phyloP scores from a whole-genome alignment of 2,888 invertebrate species.

The Sphaerophoria rueppellii region DNA sequence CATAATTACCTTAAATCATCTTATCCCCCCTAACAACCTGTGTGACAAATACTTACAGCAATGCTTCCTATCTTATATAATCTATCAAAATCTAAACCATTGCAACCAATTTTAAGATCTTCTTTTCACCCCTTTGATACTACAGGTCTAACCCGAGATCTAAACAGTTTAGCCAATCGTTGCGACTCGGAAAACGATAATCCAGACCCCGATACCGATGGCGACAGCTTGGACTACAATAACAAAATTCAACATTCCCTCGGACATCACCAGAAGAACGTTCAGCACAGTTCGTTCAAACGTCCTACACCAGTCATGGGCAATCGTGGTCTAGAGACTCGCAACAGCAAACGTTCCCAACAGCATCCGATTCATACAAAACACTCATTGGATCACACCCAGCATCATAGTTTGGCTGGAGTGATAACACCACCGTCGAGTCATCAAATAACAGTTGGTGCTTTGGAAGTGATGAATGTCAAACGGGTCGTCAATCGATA shows the following conservation, averaged over 20 bases:
- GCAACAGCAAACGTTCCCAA: conserved; percentile 85
- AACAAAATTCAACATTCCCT: conserved; percentile 83
- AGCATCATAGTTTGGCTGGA: conserved; percentile 70
- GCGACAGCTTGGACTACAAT: conserved; percentile 82
- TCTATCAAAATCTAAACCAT: background rate
- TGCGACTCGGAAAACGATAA: conserved; percentile 83
- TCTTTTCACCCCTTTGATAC: conserved; percentile 24
- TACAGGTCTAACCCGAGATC: conserved; percentile 81
- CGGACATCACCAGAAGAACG: conserved; percentile 79
- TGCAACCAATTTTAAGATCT: conserved; percentile 1
- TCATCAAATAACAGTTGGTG: conserved; percentile 91
- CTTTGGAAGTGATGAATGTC: conserved; percentile 97
- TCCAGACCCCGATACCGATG: conserved; percentile 86
- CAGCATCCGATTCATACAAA: conserved; percentile 76
- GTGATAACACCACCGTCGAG: conserved; percentile 74
- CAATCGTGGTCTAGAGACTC: conserved; percentile 84
- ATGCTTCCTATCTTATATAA: conserved; percentile 44
- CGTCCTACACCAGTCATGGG: conserved; percentile 85
- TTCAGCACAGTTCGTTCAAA: conserved; percentile 84
- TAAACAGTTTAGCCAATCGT: conserved; percentile 81
- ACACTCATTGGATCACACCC: conserved; percentile 59
- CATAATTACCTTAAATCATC: conserved; percentile 21
- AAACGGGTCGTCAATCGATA: conserved; percentile 96
- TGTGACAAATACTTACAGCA: conserved; percentile 74
- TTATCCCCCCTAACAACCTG: conserved; percentile 61